Evolutionary conservation across 2,888 invertebrate species (phyloP).

Genomic region (Himalopsyche kuldschensis): DNA sequence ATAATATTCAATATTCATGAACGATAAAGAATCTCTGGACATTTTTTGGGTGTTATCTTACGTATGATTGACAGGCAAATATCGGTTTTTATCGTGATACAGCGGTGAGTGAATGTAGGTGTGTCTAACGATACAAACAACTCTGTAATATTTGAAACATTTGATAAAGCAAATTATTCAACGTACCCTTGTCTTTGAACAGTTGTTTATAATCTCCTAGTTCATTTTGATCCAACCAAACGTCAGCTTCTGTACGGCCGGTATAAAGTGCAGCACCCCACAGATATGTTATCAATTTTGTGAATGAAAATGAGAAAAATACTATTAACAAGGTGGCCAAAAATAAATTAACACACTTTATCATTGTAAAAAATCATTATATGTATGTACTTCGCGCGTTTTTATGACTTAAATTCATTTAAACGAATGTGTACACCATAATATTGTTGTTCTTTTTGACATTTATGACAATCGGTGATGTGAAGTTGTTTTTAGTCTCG

Average conservation of each 20-base stretch:
- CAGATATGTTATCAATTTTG: slow-evolving; percentile 28
- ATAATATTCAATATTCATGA: too few relatives aligned
- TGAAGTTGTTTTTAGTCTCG: not conserved
- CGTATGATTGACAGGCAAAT: not conserved
- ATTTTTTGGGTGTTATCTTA: too few relatives aligned
- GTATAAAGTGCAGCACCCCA: slow-evolving; percentile 49
- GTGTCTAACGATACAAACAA: not conserved
- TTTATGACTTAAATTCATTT: slow-evolving; percentile 3
- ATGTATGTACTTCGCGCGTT: not conserved
- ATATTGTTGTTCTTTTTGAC: slow-evolving; percentile 18
- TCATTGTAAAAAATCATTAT: slow-evolving; percentile 31
- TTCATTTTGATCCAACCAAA: slow-evolving; percentile 76
- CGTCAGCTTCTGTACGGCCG: slow-evolving; percentile 66
- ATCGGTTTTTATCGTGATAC: not conserved
- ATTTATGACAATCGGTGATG: not conserved
- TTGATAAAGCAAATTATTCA: not conserved
- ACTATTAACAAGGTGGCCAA: slow-evolving; percentile 16
- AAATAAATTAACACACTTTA: slow-evolving; percentile 30
- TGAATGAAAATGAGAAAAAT: slow-evolving; percentile 33
- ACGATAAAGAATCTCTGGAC: too few relatives aligned
- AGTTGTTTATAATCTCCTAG: slow-evolving; percentile 69
- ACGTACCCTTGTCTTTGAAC: slow-evolving; percentile 74
- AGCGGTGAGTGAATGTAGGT: not conserved
- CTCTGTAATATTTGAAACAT: not conserved
- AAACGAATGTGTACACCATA: not conserved